Base-by-base conservation (phyloP, 2,113 vertebrate species). In the Telmatochromis sp. region DNA sequence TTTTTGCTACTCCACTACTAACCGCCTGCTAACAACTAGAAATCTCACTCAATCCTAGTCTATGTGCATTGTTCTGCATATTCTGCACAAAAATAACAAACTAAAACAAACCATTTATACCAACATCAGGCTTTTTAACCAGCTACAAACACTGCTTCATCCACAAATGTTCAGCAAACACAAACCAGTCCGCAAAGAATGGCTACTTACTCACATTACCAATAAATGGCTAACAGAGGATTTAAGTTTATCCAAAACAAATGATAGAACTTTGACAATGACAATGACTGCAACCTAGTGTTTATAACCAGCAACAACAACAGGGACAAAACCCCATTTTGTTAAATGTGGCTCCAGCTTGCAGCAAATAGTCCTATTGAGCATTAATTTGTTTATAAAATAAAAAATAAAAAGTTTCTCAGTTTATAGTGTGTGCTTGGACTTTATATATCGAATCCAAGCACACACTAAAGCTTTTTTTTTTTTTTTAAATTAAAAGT, bases 371-470 rank as follows among this genome's bases (percentile, higher is more conserved):
- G 11, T 55, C 21, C 53, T 1, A 55, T 23, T 55, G 53, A 55
- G n/a, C 53, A 55, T 55, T 55, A 7, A 55, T 23, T 55, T 55
- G 53, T 23, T 55, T 23, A 23, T 55, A 55, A 55, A 55, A 55
- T 7, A 54, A 54, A 54, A 54, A 11, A 21, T 54, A 6, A 54
- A 23, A 54, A 1, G 1, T 55, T 55, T 1, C 21, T 55, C 21
- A 55, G 21, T 54, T 55, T 55, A 23, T 23, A 55, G 21, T 26
- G 11, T 3, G 53, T 55, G 11, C 21, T 55, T 26, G 21, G 21
- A 55, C 21, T 55, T 13, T 26, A 13, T 13, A 55, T 55, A 2
- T 23, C 1, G 0, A 54, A 23, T 23, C 1, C 53, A 54, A 23
- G 53, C n/a, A 54, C 53, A 54, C 10, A 12, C 0, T 54, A 23